These are phyloP conservation scores for Scatophagus argus DNA, from an alignment of 2,113 vertebrate genomes.

Conservation along the genomic window DNA sequence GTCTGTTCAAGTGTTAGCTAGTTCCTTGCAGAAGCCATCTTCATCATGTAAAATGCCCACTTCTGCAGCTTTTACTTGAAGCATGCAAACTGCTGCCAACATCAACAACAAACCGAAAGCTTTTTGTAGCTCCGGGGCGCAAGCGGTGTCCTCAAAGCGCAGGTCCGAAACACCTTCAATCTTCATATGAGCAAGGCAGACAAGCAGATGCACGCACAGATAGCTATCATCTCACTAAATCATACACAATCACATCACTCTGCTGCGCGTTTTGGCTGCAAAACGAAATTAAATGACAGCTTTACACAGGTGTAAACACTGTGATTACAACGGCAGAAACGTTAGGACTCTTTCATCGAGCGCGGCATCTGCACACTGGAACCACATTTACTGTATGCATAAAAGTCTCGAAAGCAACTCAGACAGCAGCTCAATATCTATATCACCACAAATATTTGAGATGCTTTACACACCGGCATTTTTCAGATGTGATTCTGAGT, in stretches of 20 bases:
- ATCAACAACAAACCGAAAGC: background rate
- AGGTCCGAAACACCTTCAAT: background rate
- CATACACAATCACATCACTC: background rate
- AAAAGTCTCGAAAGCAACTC: background rate
- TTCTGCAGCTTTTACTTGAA: background rate
- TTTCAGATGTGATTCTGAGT: background rate
- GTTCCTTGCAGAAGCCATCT: conserved; percentile 5
- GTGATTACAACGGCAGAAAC: background rate
- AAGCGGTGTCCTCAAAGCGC: background rate
- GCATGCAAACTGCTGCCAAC: background rate
- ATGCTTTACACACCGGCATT: background rate
- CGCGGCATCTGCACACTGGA: background rate
- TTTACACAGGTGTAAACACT: background rate
- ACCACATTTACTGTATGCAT: background rate
- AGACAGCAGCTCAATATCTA: too few relatives aligned
- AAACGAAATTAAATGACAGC: background rate
- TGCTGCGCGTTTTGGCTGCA: background rate
- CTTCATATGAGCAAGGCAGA: background rate
- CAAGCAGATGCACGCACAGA: background rate
- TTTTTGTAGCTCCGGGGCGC: background rate
- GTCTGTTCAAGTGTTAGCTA: conserved; percentile 10
- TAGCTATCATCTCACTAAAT: background rate
- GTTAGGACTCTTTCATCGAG: background rate
- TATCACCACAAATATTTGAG: background rate
- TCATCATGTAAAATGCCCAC: background rate